These are phyloP conservation scores for Ploceus nigricollis DNA, from an alignment of 2,113 vertebrate genomes.

Conservation along the genomic window DNA sequence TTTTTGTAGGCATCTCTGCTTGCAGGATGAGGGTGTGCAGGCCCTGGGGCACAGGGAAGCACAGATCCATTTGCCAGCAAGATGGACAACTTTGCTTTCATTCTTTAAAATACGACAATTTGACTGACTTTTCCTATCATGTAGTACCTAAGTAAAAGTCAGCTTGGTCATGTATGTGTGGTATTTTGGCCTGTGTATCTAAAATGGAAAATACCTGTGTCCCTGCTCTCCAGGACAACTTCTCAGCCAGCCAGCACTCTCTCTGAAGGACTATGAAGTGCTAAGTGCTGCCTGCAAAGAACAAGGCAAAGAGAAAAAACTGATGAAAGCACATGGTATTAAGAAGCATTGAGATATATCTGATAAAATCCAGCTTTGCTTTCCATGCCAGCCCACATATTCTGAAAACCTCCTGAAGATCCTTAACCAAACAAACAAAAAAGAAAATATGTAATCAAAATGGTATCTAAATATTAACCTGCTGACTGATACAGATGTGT, in stretches of 20 bases:
- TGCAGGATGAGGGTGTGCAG: neutral
- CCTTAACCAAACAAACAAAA: neutral
- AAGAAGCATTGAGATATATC: neutral
- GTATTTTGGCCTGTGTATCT: neutral
- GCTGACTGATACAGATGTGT: neutral
- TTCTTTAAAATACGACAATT: neutral
- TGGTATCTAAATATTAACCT: neutral
- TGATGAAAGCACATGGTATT: neutral
- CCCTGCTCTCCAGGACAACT: neutral
- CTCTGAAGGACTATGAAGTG: slow-evolving; percentile 10
- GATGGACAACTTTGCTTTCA: neutral
- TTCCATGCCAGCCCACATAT: neutral
- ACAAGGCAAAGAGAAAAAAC: neutral
- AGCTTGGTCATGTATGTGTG: neutral
- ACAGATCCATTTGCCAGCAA: neutral
- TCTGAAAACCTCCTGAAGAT: neutral
- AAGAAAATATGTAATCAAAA: neutral
- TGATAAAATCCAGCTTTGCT: neutral
- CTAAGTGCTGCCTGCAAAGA: neutral
- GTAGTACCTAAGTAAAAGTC: neutral
- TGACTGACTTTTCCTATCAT: neutral
- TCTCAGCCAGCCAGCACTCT: neutral
- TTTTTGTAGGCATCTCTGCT: neutral
- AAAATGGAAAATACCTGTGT: neutral
- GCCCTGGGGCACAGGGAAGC: neutral